phyloP scores from a whole-genome alignment of 2,797 vertebrate species.

The Monodelphis domestica region DNA sequence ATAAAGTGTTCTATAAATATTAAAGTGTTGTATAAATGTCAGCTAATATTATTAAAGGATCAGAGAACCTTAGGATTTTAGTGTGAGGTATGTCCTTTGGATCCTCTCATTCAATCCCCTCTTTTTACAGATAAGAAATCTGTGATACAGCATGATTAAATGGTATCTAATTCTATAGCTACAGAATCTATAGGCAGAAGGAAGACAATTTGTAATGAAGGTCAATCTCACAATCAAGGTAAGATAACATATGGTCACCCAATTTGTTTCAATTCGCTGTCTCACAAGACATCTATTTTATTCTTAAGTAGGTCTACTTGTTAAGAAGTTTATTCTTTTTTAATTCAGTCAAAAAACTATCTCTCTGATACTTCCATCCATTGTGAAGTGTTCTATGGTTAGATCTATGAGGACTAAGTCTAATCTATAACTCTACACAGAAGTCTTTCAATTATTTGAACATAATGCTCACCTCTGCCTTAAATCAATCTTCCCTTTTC shows the following conservation, averaged over 20 bases:
- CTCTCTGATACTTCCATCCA: background rate
- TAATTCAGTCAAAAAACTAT: background rate
- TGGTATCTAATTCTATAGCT: background rate
- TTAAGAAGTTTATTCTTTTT: background rate
- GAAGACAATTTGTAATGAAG: background rate
- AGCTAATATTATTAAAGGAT: background rate
- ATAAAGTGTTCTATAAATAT: background rate
- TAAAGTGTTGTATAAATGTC: background rate
- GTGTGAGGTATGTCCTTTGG: background rate
- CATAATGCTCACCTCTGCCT: background rate
- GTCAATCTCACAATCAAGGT: background rate
- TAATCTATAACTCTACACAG: background rate
- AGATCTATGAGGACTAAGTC: background rate
- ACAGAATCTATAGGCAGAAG: background rate
- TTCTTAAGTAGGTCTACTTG: background rate
- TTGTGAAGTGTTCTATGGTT: background rate
- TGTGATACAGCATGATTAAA: background rate
- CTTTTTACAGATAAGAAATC: background rate
- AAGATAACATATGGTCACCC: background rate
- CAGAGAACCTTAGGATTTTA: background rate
- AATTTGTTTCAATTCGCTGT: background rate
- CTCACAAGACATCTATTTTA: background rate
- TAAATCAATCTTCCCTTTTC: background rate
- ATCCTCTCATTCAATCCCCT: background rate
- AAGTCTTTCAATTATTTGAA: background rate